A percentile compares a stretch with the other conserved stretches of the same genome.
Evolutionary conservation across 1,140 invertebrate species (phyloP).

Genomic region (Pseudomyrmex concolor): DNA sequence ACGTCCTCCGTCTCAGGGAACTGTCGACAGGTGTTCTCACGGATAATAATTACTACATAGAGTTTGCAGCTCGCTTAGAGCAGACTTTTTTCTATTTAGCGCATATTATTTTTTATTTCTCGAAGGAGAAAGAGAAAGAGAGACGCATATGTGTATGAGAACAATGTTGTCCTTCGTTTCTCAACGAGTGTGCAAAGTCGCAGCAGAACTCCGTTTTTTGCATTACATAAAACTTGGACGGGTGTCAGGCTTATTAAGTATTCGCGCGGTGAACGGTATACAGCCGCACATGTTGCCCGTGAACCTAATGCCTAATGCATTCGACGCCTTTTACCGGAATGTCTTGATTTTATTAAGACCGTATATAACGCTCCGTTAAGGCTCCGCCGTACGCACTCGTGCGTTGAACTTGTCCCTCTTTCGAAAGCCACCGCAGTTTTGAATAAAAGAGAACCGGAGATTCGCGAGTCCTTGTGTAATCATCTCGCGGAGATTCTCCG

Average conservation of each 20-base stretch:
- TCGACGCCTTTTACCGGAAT: slow-evolving; percentile 63
- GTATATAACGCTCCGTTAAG: not conserved
- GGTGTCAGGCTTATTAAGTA: slow-evolving; percentile 63
- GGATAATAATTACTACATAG: slow-evolving; percentile 20
- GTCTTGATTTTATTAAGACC: slow-evolving; percentile 46
- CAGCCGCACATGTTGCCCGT: slow-evolving; percentile 59
- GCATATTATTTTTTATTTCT: slow-evolving; percentile 22
- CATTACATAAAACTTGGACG: slow-evolving; percentile 67
- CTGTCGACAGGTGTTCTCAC: slow-evolving; percentile 33
- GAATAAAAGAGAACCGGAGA: not conserved
- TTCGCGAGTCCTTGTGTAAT: not conserved
- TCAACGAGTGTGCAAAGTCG: slow-evolving; percentile 1
- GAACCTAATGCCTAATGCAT: slow-evolving; percentile 66
- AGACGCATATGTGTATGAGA: slow-evolving; percentile 35
- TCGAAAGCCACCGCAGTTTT: not conserved
- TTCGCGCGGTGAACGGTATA: slow-evolving; percentile 62
- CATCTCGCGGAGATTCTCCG: not conserved
- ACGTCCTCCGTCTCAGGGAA: not conserved
- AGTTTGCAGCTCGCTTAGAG: slow-evolving; percentile 13
- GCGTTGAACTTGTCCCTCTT: slow-evolving; percentile 39
- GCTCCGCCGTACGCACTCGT: not conserved
- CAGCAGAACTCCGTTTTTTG: slow-evolving; percentile 41
- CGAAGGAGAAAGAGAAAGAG: not conserved
- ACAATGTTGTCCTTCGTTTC: slow-evolving; percentile 64
- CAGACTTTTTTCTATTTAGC: slow-evolving; percentile 23